Percentiles rank a stretch among this genome's conserved stretches.
Conservation (phyloP, 2,888 invertebrate species). For the Pachycephus smyrnensis region DNA sequence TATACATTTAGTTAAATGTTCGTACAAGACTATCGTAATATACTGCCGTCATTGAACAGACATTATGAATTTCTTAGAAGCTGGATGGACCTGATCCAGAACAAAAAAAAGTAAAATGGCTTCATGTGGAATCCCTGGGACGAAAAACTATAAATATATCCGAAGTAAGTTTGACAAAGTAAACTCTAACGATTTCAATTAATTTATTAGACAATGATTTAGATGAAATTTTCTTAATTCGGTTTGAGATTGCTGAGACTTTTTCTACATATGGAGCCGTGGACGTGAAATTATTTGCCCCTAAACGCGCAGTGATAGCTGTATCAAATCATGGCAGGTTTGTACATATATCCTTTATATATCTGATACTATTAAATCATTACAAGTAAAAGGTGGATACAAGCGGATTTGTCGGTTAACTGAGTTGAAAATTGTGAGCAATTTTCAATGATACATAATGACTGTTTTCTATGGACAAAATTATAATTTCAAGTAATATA, state of each 20-base stretch:
- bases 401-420: too few relatives aligned
- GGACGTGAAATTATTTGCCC: constrained; percentile 72
- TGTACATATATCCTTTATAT: constrained; percentile 40
- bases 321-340: constrained; percentile 73
- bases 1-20: background rate
- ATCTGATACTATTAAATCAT: too few relatives aligned
- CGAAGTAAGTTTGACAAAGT: constrained; percentile 31
- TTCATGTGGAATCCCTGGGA: constrained; percentile 63
- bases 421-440: too few relatives aligned
- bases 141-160: constrained; percentile 28
- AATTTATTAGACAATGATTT: background rate
- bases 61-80: constrained; percentile 62
- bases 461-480: too few relatives aligned
- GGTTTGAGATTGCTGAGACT: constrained; percentile 69
- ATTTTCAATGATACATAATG: too few relatives aligned
- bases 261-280: constrained; percentile 74
- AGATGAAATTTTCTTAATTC: constrained; percentile 4
- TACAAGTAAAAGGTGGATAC: too few relatives aligned
- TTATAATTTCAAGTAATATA: too few relatives aligned
- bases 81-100: constrained; percentile 69
- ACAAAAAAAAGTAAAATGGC: constrained; percentile 69
- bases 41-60: background rate
- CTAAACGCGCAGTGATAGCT: constrained; percentile 72
- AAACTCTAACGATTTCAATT: background rate
- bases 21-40: background rate